Evolutionary conservation across 2,797 vertebrate species (phyloP).

Genomic region (Danio tinwini): DNA sequence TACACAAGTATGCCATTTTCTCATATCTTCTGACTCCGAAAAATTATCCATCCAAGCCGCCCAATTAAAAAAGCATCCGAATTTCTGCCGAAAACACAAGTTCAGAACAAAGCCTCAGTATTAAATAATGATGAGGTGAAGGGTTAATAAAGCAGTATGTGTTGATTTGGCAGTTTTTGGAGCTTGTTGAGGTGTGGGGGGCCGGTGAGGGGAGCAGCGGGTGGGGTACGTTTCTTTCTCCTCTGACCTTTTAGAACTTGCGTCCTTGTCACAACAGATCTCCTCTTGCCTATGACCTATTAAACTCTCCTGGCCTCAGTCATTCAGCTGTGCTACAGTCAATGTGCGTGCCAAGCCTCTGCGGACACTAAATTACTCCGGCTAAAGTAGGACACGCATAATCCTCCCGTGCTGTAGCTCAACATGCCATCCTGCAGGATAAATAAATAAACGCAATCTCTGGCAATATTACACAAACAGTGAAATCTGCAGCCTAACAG

Average conservation of each 20-base stretch:
- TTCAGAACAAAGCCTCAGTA: constrained; percentile 21
- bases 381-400: constrained; percentile 39
- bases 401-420: constrained; percentile 38
- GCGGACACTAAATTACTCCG: constrained; percentile 24
- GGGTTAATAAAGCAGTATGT: constrained; percentile 33
- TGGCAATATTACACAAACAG: constrained; percentile 37
- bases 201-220: constrained; percentile 34
- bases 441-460: constrained; percentile 45
- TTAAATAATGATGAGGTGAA: constrained; percentile 40
- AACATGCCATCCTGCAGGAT: constrained; percentile 45
- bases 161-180: constrained; percentile 27
- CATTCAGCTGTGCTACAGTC: constrained; percentile 43
- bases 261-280: constrained; percentile 65
- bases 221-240: constrained; percentile 42
- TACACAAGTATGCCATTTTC: constrained; percentile 16
- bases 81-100: constrained; percentile 3
- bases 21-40: constrained; percentile 16
- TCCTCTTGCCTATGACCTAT: constrained; percentile 57
- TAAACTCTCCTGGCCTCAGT: constrained; percentile 57
- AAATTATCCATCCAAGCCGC: constrained; percentile 30
- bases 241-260: constrained; percentile 62
- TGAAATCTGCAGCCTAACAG: constrained; percentile 25
- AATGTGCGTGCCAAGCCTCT: constrained; percentile 32
- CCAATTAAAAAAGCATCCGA: constrained; percentile 35
- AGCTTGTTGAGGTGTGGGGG: constrained; percentile 17